These are phyloP conservation scores for Uloborus plumipes DNA, from an alignment of 2,888 invertebrate species.

Conservation along the genomic window DNA sequence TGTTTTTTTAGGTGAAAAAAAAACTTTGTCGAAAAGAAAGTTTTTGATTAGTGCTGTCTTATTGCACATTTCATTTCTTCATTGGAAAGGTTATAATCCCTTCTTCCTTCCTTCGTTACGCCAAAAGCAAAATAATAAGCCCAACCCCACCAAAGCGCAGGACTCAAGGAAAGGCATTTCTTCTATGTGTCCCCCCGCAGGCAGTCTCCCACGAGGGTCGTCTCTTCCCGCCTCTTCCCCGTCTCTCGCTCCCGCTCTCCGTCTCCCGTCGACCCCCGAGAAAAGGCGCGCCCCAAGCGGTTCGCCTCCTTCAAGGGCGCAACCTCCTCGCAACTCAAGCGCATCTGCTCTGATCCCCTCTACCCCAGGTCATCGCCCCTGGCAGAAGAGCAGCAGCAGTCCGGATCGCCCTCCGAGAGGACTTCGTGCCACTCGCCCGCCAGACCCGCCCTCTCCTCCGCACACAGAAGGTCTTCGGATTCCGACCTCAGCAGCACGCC, in stretches of 20 bases:
- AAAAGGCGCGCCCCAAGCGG: conserved; percentile 64
- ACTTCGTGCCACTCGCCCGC: conserved; percentile 75
- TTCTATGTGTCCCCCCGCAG: conserved; percentile 4
- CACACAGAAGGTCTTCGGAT: conserved; percentile 85
- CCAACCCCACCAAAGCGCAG: no score
- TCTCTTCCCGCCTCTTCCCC: conserved; percentile 50
- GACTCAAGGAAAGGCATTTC: no score
- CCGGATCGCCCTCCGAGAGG: conserved; percentile 67
- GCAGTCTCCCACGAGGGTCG: conserved; percentile 53
- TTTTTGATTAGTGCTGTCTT: no score
- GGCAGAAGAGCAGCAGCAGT: conserved; percentile 69
- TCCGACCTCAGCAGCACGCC: conserved; percentile 93
- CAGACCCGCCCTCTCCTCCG: conserved; percentile 74
- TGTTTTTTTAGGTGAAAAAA: no score
- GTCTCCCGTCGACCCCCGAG: conserved; percentile 55
- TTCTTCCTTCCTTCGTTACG: no score
- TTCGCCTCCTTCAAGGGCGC: conserved; percentile 53
- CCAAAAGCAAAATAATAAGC: no score
- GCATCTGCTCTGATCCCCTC: conserved; percentile 64
- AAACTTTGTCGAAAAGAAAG: no score
- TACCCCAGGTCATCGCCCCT: conserved; percentile 69
- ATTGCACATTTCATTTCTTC: no score
- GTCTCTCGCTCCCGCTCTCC: conserved; percentile 48
- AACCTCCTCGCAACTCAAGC: conserved; percentile 53
- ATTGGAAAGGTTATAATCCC: no score